Base-by-base conservation (phyloP, 2,888 invertebrate species). In the Aphodius granarius region DNA sequence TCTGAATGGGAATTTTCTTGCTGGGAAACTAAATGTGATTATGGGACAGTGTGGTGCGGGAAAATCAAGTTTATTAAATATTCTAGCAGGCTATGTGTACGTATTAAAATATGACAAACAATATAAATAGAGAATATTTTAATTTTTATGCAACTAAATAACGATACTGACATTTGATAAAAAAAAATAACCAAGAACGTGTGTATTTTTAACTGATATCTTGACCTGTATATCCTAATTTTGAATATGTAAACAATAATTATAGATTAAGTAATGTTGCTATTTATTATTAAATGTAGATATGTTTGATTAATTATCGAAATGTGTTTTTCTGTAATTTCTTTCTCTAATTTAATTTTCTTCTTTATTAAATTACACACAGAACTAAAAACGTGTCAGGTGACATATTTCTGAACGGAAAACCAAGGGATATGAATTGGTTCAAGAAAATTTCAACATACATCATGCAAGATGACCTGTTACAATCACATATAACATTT, bases 381-480 rank as follows among this genome's bases (percentile, higher is more conserved):
- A 43, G 43, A 1, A 43, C 43, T 2, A 13, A 43, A 43, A 43
- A 43, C 19, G 91, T 94, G 0, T 89, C 88, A 71, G 95, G 95
- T 0, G 88, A 88, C 2, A 91, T 95, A 73, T 88, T 89, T 74
- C 91, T 94, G 5, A 94, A 94, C 83, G 93, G 92, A 0, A 90
- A 90, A 77, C 88, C 90, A 0, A 88, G 94, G 1, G 91, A 94
- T 80, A 89, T 93, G 88, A 88, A 90, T 63, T 86, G 91, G 15
- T 95, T 94, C 87, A 91, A 94, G 83, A 94, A 94, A 84, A 89
- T 94, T 78, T 92, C 93, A 63, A 91, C 93, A 72, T 95, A 95
- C 88, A 95, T 95, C 80, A 94, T 94, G 93, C 95, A 95, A 85
- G 93, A 93, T 77, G 93, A 93, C 82, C 84, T 92, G 63, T 85